Evolutionary conservation across 2,888 invertebrate genomes (phyloP), one percentile per base, ranked within the genome.

Genomic region (Gnatocerus cornutus): DNA sequence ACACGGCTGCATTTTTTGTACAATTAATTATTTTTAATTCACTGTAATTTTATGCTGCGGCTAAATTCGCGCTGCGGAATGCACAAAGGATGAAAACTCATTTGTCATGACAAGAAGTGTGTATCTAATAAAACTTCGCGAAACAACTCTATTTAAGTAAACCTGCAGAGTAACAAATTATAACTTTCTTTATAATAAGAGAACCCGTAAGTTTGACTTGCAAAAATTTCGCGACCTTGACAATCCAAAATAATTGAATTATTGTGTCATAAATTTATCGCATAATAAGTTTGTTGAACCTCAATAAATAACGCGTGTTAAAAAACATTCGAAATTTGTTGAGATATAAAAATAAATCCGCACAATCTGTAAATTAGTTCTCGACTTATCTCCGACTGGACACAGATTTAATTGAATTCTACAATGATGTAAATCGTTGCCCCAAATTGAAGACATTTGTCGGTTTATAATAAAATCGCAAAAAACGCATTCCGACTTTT

Each of bases 281-380:
- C 59, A 46, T 46, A 58, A n/a, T 56, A 14, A 59, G 59, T 59
- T 59, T 59, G 59, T 59, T 59, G 59, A 59, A 59, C 59, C 41
- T 43, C 8, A 41, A 55, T 41, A 14, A 37, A 30, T 55, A 30
- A 30, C 41, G 10, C 39, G n/a, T 12, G 21, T n/a, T 13, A 39
- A 14, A 58, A 58, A 43, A 45, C 16, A 39, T 39, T 55, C 37
- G 27, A 21, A 48, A 48, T 48, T 21, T 48, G 21, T 21, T 30
- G n/a, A 52, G 29, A 30, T 41, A 41, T 41, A 41, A 41, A 41
- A 41, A 41, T 12, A 41, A n/a, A 13, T 41, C n/a, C 6, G 10
- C n/a, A 6, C 41, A 41, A 12, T 41, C 37, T 37, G 37, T 7
- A n/a, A 37, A 37, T 5, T 37, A 37, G 7, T 21, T 21, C 37